Evolutionary conservation across 2,113 vertebrate genomes (phyloP).

Genomic region (Centrocercus urophasianus): DNA sequence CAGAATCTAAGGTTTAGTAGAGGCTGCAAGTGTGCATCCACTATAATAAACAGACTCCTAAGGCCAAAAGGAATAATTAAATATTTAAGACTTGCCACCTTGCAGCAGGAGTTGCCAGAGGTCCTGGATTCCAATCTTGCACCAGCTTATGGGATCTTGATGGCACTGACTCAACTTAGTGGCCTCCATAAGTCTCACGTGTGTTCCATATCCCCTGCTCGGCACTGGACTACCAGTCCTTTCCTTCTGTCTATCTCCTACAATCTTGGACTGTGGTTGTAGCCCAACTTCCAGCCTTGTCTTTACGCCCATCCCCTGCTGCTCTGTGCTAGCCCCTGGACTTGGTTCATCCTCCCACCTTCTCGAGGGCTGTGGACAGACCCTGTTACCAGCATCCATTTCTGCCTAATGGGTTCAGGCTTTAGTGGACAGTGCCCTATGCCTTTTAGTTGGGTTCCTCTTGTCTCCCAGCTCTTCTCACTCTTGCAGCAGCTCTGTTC

Average conservation of each 20-base stretch:
- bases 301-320: neutral
- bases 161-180: rapidly evolving
- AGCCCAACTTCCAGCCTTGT: neutral
- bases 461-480: neutral
- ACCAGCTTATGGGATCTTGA: neutral
- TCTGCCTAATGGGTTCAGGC: neutral
- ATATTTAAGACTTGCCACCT: neutral
- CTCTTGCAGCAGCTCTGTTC: neutral
- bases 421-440: neutral
- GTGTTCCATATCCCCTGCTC: neutral
- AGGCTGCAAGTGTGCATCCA: neutral
- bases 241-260: neutral
- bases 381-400: neutral
- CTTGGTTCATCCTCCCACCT: neutral
- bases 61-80: neutral
- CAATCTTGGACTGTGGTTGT: neutral
- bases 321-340: neutral
- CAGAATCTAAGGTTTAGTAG: neutral
- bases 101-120: neutral
- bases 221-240: neutral
- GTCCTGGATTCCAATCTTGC: neutral
- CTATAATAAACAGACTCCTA: neutral
- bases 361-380: neutral
- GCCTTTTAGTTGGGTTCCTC: neutral
- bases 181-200: rapidly evolving